These are phyloP conservation scores for Peromyscus polionotus DNA, from an alignment of 2,113 vertebrate genomes.

Conservation along the genomic window DNA sequence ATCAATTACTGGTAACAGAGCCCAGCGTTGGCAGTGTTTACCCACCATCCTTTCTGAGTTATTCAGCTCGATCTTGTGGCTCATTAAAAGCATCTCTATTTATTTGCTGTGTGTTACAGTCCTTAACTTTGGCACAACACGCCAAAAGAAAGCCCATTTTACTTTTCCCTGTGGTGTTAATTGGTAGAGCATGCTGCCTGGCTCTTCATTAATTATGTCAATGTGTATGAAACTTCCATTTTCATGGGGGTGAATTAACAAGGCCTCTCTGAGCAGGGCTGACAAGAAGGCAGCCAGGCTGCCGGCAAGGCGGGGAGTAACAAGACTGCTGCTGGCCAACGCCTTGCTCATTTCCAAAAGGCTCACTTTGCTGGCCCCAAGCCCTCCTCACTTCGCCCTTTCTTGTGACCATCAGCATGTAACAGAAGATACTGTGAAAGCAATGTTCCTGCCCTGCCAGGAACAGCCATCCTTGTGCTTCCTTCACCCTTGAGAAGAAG, in stretches of 20 bases:
- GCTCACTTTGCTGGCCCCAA: background rate
- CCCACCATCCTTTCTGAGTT: constrained; percentile 88
- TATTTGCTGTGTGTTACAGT: constrained; percentile 93
- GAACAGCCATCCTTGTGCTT: constrained; percentile 55
- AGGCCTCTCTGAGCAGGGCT: constrained; percentile 86
- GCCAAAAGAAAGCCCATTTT: constrained; percentile 93
- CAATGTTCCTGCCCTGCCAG: constrained; percentile 55
- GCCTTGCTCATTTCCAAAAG: constrained; percentile 27
- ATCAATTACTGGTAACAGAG: constrained; percentile 91
- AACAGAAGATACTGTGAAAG: constrained; percentile 67
- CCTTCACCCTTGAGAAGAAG: constrained; percentile 37
- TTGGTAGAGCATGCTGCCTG: constrained; percentile 93
- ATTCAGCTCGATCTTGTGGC: constrained; percentile 89
- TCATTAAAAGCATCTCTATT: constrained; percentile 95
- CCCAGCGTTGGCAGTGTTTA: constrained; percentile 90
- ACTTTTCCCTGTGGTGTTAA: constrained; percentile 96
- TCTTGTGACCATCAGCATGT: constrained; percentile 60
- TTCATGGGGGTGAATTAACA: constrained; percentile 88
- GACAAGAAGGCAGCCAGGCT: constrained; percentile 83
- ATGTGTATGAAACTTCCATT: constrained; percentile 91
- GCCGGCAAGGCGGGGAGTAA: constrained; percentile 76
- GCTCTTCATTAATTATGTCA: constrained; percentile 97
- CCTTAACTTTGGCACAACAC: constrained; percentile 92
- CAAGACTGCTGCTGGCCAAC: constrained; percentile 76
- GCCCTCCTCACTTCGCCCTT: constrained; percentile 28